A percentile compares a stretch with the other conserved stretches of the same genome.
Evolutionary conservation across 2,888 invertebrate species (phyloP).

Genomic region (Celastrina argiolus): DNA sequence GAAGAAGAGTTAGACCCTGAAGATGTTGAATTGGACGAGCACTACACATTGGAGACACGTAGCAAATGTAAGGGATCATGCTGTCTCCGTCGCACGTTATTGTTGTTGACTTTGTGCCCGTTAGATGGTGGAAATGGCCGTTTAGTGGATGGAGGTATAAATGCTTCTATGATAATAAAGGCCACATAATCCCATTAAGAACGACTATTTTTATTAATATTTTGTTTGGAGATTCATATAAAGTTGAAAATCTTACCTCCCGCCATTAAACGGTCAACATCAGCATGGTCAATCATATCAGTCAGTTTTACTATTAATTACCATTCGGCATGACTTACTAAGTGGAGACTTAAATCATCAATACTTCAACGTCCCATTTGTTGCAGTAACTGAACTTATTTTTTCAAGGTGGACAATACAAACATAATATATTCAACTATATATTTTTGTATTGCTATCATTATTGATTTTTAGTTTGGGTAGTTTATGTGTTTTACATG

Average conservation of each 20-base stretch:
- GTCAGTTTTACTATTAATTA: not conserved
- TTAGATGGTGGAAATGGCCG: not conserved
- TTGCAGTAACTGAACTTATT: not conserved
- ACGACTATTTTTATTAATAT: too few species aligned
- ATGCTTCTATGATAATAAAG: not conserved
- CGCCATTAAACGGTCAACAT: not conserved
- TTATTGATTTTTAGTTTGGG: conserved; percentile 6
- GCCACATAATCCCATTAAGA: too few species aligned
- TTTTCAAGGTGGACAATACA: not conserved
- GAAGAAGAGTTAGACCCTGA: conserved; percentile 93
- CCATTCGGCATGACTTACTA: conserved; percentile 5
- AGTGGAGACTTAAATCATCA: not conserved
- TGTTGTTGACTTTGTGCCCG: conserved; percentile 4
- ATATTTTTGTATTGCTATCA: conserved; percentile 8
- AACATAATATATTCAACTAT: not conserved
- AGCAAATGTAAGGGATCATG: conserved; percentile 87
- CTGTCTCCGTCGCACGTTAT: conserved; percentile 23
- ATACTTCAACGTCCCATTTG: conserved; percentile 1
- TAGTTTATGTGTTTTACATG: conserved; percentile 15
- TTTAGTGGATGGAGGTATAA: not conserved
- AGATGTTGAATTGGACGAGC: conserved; percentile 91
- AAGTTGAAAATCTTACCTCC: not conserved
- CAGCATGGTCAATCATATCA: not conserved
- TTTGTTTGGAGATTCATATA: too few species aligned
- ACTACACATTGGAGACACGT: conserved; percentile 91